Percentiles rank a stretch among this genome's conserved stretches.
These are phyloP conservation scores for Strongylocentrotus purpuratus DNA, from an alignment of 35 echinoderm and acorn worm genomes.

Conservation along the genomic window DNA sequence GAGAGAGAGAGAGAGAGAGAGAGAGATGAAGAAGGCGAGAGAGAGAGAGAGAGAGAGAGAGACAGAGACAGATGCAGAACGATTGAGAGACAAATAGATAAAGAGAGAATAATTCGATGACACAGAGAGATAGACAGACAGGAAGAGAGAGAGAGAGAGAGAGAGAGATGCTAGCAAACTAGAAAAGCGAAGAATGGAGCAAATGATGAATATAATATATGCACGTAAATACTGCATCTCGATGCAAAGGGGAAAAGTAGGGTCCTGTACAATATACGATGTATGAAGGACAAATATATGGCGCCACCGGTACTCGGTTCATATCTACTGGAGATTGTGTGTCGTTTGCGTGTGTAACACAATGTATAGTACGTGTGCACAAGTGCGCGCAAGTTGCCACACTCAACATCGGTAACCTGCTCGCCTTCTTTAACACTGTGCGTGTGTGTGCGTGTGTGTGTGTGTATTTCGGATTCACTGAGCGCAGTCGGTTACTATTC, in stretches of 20 bases:
- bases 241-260: not conserved
- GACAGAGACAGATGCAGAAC: not conserved
- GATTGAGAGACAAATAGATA: not conserved
- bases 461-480: not conserved
- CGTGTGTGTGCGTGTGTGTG: not conserved
- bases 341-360: not conserved
- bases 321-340: not conserved
- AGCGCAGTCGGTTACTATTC: not conserved
- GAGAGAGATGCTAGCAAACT: too few relatives aligned
- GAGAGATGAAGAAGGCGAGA: not conserved
- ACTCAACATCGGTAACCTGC: not conserved
- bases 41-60: not conserved
- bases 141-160: not conserved
- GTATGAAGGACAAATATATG: not conserved
- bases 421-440: too few relatives aligned
- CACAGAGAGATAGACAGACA: not conserved
- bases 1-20: not conserved
- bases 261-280: not conserved
- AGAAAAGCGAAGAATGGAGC: not conserved
- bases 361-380: not conserved
- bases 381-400: not conserved
- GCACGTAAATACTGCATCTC: not conserved
- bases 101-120: not conserved
- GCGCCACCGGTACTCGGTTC: not conserved
- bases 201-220: not conserved